A percentile compares a stretch with the other conserved stretches of the same genome.
These are phyloP conservation scores for Macrostomum lignano DNA, from an alignment of 1,140 invertebrate species.

Conservation along the genomic window DNA sequence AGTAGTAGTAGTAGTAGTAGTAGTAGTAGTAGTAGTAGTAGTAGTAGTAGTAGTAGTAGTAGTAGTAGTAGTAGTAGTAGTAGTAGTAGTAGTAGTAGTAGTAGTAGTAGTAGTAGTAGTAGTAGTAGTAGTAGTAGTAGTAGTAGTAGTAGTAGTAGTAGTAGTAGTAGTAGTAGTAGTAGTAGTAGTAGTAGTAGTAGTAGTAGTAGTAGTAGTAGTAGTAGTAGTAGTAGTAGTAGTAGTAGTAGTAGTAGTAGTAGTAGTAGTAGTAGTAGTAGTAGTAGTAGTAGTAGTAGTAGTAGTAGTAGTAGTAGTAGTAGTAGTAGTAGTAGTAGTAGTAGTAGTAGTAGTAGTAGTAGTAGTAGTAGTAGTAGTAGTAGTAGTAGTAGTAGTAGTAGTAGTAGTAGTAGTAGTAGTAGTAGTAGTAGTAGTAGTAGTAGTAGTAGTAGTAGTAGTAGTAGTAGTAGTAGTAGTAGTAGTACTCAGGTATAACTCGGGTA, in stretches of 20 bases:
- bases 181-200: constrained; percentile 4
- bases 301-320: constrained; percentile 4
- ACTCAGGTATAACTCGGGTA: no score
- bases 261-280: constrained; percentile 4
- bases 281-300: constrained; percentile 5
- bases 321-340: constrained; percentile 4
- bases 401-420: no score
- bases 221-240: constrained; percentile 4
- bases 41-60: constrained; percentile 2
- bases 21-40: constrained; percentile 2
- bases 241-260: constrained; percentile 4
- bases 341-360: constrained; percentile 5
- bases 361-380: no score
- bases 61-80: constrained; percentile 2
- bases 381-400: no score
- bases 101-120: constrained; percentile 1
- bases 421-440: no score
- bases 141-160: constrained; percentile 5
- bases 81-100: constrained; percentile 1
- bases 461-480: no score
- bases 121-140: constrained; percentile 4
- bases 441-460: no score
- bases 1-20: constrained; percentile 2
- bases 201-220: constrained; percentile 5
- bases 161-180: constrained; percentile 5